A percentile compares a stretch with the other conserved stretches of the same genome.
Evolutionary conservation across 2,888 invertebrate genomes (phyloP).

Genomic region (Maniola hyperantus): DNA sequence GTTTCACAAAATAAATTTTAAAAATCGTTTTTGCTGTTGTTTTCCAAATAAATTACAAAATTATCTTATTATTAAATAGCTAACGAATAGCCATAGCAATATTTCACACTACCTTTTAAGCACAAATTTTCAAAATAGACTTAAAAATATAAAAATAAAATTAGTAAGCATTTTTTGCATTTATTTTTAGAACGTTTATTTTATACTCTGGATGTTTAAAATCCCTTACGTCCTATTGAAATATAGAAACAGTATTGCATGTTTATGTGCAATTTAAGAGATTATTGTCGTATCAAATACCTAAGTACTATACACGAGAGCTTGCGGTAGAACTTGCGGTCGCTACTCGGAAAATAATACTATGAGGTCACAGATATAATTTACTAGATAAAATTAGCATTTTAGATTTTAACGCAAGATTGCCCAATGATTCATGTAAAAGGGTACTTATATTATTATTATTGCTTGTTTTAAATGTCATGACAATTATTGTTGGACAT

Average conservation of each 20-base stretch:
- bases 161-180: too few relatives aligned
- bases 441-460: conserved; percentile 3
- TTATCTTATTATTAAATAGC: neutral
- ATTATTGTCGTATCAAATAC: conserved; percentile 3
- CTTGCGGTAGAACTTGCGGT: conserved; percentile 30
- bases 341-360: conserved; percentile 22
- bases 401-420: conserved; percentile 23
- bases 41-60: neutral
- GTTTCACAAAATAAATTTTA: neutral
- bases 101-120: too few relatives aligned
- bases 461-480: conserved; percentile 15
- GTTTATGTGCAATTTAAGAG: conserved; percentile 4
- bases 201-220: too few relatives aligned
- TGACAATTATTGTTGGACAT: conserved; percentile 6
- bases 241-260: neutral
- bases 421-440: conserved; percentile 17
- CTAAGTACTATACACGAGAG: neutral
- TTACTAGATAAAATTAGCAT: conserved; percentile 21
- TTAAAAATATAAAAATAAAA: too few relatives aligned
- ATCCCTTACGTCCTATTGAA: neutral
- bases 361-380: conserved; percentile 27
- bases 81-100: too few relatives aligned
- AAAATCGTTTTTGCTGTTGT: neutral
- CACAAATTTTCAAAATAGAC: too few relatives aligned
- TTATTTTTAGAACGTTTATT: too few relatives aligned